phyloP scores from a whole-genome alignment of 2,113 vertebrate genomes.

The Ginglymostoma cirratum region DNA sequence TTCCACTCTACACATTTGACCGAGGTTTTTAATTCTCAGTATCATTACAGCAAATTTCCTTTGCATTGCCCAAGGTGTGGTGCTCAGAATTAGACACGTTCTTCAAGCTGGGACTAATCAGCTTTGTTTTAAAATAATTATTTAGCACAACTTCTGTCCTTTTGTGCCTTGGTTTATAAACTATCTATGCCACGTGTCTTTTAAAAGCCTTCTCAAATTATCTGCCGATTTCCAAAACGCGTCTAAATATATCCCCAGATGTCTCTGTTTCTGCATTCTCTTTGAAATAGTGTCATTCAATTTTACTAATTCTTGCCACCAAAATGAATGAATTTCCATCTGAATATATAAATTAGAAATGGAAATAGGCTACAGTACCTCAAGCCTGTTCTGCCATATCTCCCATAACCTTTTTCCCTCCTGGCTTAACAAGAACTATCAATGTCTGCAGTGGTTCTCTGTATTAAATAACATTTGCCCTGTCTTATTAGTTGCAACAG shows the following conservation, averaged over 20 bases:
- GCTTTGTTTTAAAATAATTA: not conserved
- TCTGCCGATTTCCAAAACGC: not conserved
- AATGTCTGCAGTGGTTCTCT: not conserved
- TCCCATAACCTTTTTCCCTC: no score
- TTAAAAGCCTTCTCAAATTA: not conserved
- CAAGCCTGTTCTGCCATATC: no score
- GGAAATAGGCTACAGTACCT: no score
- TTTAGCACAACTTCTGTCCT: not conserved
- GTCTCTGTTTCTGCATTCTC: not conserved
- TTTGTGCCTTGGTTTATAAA: not conserved
- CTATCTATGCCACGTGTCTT: not conserved
- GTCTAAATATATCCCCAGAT: not conserved
- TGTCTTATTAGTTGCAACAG: not conserved
- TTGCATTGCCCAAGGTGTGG: not conserved
- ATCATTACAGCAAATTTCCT: not conserved
- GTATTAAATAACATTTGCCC: not conserved
- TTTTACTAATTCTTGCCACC: not conserved
- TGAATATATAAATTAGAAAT: no score
- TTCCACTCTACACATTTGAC: not conserved
- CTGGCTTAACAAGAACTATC: no score
- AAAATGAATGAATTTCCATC: not conserved
- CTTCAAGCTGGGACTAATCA: not conserved
- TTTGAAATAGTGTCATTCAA: not conserved
- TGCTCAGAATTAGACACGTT: not conserved
- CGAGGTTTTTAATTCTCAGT: not conserved